Evolutionary conservation across 2,888 invertebrate species (phyloP).

Genomic region (Steinernema carpocapsae): DNA sequence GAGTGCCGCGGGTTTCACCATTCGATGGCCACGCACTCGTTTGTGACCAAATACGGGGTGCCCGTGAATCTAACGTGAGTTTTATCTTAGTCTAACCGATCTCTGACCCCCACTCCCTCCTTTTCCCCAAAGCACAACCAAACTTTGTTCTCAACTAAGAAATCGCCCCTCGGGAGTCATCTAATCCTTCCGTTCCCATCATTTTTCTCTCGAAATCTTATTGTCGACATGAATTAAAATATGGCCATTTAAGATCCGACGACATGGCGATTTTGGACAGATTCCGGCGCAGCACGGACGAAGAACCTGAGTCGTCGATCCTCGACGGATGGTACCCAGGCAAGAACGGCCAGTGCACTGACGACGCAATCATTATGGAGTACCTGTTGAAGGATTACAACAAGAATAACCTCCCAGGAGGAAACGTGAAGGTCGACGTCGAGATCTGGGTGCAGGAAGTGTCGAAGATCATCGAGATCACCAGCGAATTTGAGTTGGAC

Average conservation of each 20-base stretch:
- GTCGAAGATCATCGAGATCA: constrained; percentile 69
- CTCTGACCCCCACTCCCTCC: too few relatives aligned
- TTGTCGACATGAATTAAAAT: too few relatives aligned
- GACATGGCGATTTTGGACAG: constrained; percentile 14
- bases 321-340: constrained; percentile 18
- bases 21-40: background rate
- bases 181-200: too few relatives aligned
- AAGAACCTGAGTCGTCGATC: background rate
- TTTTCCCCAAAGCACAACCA: too few relatives aligned
- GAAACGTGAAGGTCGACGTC: constrained; percentile 63
- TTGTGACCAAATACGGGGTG: constrained; percentile 38
- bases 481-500: constrained; percentile 69
- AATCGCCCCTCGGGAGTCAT: too few relatives aligned
- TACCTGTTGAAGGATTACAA: constrained; percentile 60
- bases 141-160: too few relatives aligned
- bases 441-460: constrained; percentile 70
- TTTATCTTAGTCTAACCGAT: too few relatives aligned
- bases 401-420: constrained; percentile 63
- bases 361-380: constrained; percentile 54
- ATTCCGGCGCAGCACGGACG: constrained; percentile 1
- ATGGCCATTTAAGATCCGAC: background rate
- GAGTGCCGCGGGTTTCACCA: background rate
- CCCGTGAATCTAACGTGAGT: constrained; percentile 39
- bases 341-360: constrained; percentile 44
- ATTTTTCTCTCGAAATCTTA: too few relatives aligned